Evolutionary conservation across 2,888 invertebrate genomes (phyloP).

Genomic region (Epirrhoe alternata): DNA sequence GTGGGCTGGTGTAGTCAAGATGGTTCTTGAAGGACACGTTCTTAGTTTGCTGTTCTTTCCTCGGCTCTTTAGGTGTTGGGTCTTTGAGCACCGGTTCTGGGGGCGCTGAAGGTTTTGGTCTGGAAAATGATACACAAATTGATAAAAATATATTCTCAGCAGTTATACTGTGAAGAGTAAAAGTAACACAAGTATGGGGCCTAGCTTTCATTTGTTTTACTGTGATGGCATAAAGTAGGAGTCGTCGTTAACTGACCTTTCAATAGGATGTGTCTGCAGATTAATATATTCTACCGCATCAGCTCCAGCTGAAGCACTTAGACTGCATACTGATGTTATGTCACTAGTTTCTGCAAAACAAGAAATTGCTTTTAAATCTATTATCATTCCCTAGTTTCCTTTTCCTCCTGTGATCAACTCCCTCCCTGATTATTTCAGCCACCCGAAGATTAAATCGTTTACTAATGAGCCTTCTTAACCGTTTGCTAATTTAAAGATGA

Average conservation of each 20-base stretch:
- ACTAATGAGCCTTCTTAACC: too few species aligned
- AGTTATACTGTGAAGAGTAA: too few species aligned
- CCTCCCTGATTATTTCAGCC: too few species aligned
- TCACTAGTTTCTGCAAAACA: slow-evolving; percentile 87
- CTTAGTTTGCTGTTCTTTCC: slow-evolving; percentile 78
- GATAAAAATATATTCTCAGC: neutral
- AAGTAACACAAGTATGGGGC: too few species aligned
- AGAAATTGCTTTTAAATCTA: neutral
- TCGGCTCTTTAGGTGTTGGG: slow-evolving; percentile 64
- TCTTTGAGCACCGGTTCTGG: slow-evolving; percentile 72
- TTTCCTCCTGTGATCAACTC: too few species aligned
- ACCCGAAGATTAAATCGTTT: too few species aligned
- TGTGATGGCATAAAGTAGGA: too few species aligned
- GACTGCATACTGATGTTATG: slow-evolving; percentile 89
- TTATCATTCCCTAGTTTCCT: too few species aligned
- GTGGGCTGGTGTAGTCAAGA: slow-evolving; percentile 78
- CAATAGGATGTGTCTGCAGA: slow-evolving; percentile 61
- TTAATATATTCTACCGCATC: slow-evolving; percentile 71
- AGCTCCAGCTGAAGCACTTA: slow-evolving; percentile 87
- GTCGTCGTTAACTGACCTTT: slow-evolving; percentile 55
- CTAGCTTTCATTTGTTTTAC: too few species aligned
- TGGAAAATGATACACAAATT: slow-evolving; percentile 42
- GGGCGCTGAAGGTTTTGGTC: slow-evolving; percentile 71
- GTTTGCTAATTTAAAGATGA: too few species aligned
- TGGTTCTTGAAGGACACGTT: slow-evolving; percentile 83